These are phyloP conservation scores for Leucania comma DNA, from an alignment of 2,888 invertebrate genomes.

Conservation along the genomic window DNA sequence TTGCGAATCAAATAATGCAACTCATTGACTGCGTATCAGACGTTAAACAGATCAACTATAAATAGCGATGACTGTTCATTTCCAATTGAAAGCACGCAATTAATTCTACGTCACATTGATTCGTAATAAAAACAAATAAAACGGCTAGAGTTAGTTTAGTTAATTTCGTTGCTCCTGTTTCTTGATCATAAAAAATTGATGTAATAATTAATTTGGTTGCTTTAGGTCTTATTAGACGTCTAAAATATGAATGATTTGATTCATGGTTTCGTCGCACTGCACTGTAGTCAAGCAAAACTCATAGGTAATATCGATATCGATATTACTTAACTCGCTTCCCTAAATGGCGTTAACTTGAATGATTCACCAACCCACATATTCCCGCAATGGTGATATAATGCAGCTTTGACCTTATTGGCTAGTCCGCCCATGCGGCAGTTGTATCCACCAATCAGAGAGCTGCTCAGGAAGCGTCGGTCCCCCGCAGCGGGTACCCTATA, in stretches of 20 bases:
- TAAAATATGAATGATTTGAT: background rate
- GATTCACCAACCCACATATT: conserved; percentile 87
- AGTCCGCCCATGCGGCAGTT: conserved; percentile 84
- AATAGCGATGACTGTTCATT: conserved; percentile 16
- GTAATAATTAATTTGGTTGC: background rate
- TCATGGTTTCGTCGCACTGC: background rate
- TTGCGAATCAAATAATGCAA: conserved; percentile 5
- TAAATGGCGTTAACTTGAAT: conserved; percentile 68
- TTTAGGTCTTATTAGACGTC: background rate
- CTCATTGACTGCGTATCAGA: conserved; percentile 11
- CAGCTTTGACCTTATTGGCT: conserved; percentile 86
- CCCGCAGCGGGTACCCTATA: conserved; percentile 89
- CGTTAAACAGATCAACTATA: background rate
- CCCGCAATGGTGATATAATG: conserved; percentile 89
- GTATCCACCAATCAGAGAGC: conserved; percentile 85
- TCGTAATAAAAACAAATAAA: background rate
- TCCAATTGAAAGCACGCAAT: conserved; percentile 1
- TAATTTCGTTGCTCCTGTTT: no score
- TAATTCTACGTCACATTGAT: background rate
- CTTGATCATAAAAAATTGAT: background rate
- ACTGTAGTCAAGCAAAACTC: background rate
- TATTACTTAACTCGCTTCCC: conserved; percentile 58
- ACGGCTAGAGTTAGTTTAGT: background rate
- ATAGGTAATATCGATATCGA: conserved; percentile 51
- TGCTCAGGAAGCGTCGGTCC: conserved; percentile 86